Evolutionary conservation across 1,140 invertebrate species (phyloP), one percentile per base, ranked within the genome.

Genomic region (Uloborus diversus): DNA sequence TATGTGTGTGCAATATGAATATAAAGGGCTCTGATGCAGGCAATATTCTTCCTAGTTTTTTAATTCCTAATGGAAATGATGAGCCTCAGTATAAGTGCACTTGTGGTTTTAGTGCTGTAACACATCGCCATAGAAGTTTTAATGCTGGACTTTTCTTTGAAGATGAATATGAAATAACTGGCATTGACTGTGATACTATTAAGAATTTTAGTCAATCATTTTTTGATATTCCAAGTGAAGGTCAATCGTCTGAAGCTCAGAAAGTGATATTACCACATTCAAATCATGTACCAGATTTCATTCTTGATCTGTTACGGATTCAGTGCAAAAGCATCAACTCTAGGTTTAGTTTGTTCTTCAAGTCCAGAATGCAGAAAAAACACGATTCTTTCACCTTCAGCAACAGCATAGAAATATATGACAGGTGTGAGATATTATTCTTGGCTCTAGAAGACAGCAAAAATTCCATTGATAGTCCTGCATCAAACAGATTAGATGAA

Each of bases 1-100:
- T 99, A 49, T 99, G 97, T 86, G 97, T 98, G n/a, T 99, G 97
- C 86, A 97, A 97, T 86, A 95, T 93, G 71, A 93, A 93, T 73
- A 91, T 93, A 2, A 93, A 94, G 86, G 96, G 96, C 35, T 92
- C 93, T 25, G 96, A 98, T 86, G 93, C 94, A 2, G 92, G 92
- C 1, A 90, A 96, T 28, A 97, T 97, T 88, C 89, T 97, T 37
- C 89, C 91, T 23, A 81, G 70, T 66, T 69, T 66, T 5, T 73
- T 82, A 42, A 75, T 79, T 51, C 79, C 68, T 13, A 62, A 32
- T 1, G 53, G 61, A 56, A 75, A 73, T 61, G 94, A 96, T 79
- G 96, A 98, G 87, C 91, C 92, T 27, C 92, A 94, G 68, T 86
- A 84, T 64, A 90, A 91, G 56, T 99, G 96, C 86, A 94, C 91